A percentile compares a stretch with the other conserved stretches of the same genome.
Conservation (phyloP, 2,113 vertebrate species). For the Mesocricetus auratus region DNA sequence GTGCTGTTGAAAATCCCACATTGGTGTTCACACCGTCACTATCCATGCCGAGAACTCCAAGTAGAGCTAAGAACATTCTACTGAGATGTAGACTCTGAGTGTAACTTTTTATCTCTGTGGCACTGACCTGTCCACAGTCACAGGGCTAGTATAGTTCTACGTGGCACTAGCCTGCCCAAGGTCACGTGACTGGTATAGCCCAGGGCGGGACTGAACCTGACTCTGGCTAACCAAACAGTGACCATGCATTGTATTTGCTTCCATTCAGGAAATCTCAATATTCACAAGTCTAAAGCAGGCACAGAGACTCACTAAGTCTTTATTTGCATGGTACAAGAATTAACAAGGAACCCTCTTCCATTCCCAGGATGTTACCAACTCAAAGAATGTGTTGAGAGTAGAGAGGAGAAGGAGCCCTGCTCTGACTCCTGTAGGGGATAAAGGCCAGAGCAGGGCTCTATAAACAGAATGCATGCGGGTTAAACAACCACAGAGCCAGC, state of each 20-base stretch:
- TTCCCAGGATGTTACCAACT: not conserved
- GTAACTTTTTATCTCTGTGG: not conserved
- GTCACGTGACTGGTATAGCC: not conserved
- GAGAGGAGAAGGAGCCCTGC: not conserved
- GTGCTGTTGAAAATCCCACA: not conserved
- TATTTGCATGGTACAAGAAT: not conserved
- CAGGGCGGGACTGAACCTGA: not conserved
- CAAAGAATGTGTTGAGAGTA: not conserved
- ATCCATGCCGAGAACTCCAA: not conserved
- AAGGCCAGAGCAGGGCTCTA: not conserved
- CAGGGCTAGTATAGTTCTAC: rapidly evolving
- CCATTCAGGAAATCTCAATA: not conserved
- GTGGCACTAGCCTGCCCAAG: not conserved
- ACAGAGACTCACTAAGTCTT: not conserved
- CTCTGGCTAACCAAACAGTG: not conserved
- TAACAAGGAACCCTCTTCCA: rapidly evolving
- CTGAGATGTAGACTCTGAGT: not conserved
- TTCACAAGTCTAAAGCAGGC: not conserved
- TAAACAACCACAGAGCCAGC: no score
- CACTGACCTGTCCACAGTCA: not conserved
- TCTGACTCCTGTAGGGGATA: not conserved
- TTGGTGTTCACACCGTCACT: not conserved
- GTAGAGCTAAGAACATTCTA: not conserved
- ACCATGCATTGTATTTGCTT: not conserved
- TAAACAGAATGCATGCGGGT: not conserved